Evolutionary conservation across 2,113 vertebrate genomes (phyloP).

Genomic region (Axis porcinus): DNA sequence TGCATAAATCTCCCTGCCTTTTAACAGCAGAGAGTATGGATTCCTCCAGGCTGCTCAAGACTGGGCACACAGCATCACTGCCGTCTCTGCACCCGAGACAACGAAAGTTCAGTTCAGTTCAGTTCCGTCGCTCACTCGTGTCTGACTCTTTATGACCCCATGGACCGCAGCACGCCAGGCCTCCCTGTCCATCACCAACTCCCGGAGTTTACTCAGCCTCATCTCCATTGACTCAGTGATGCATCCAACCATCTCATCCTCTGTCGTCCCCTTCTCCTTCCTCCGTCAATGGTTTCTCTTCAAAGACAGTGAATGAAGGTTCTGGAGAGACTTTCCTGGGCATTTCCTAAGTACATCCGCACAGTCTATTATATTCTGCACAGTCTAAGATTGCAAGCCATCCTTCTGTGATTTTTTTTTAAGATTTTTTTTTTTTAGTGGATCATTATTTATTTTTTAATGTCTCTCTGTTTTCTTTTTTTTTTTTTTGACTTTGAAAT

Average conservation of each 20-base stretch:
- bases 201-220: fast-evolving
- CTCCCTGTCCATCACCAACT: fast-evolving
- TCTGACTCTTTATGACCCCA: fast-evolving
- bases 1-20: not conserved
- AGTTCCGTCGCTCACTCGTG: not conserved
- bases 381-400: not conserved
- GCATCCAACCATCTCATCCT: not conserved
- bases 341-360: not conserved
- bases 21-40: not conserved
- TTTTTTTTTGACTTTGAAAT: not conserved
- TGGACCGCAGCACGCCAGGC: not conserved
- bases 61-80: no score
- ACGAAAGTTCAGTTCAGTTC: not conserved
- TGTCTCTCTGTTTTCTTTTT: not conserved
- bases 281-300: not conserved
- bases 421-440: not conserved
- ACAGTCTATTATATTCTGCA: not conserved
- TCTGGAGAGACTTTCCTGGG: not conserved
- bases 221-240: fast-evolving
- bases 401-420: not conserved
- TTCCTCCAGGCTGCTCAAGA: not conserved
- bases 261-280: no score
- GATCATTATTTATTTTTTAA: not conserved
- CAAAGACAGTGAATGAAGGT: not conserved
- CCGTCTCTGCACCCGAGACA: not conserved